Evolutionary conservation across 2,113 vertebrate genomes (phyloP).

Genomic region (Mystacornis crossleyi): DNA sequence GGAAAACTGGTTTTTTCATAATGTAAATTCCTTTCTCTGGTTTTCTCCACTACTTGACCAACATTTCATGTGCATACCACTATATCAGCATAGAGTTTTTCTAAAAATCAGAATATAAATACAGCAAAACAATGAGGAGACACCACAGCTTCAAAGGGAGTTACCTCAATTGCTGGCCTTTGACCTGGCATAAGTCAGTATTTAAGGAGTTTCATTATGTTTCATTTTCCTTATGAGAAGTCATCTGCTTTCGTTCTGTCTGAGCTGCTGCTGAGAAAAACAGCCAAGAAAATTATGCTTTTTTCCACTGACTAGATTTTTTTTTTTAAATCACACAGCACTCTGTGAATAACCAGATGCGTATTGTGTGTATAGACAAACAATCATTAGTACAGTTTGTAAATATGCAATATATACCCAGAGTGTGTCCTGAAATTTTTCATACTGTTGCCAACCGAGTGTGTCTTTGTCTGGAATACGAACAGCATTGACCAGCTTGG

Average conservation of each 20-base stretch:
- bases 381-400: not conserved
- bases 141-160: not conserved
- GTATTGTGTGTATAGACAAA: not conserved
- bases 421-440: not conserved
- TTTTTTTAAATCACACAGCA: not conserved
- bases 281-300: not conserved
- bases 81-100: not conserved
- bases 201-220: not conserved
- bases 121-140: not conserved
- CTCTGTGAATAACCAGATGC: not conserved
- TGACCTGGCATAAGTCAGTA: not conserved
- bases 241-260: not conserved
- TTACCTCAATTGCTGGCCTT: not conserved
- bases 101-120: not conserved
- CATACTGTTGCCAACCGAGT: not conserved
- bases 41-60: not conserved
- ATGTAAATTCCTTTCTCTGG: not conserved
- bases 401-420: not conserved
- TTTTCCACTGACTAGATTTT: not conserved
- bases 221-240: not conserved
- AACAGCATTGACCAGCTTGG: not conserved
- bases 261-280: not conserved
- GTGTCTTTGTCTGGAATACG: not conserved
- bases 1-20: not conserved
- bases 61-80: not conserved